These are phyloP conservation scores for Plagiodera versicolora DNA, from an alignment of 2,888 invertebrate species.

Conservation along the genomic window DNA sequence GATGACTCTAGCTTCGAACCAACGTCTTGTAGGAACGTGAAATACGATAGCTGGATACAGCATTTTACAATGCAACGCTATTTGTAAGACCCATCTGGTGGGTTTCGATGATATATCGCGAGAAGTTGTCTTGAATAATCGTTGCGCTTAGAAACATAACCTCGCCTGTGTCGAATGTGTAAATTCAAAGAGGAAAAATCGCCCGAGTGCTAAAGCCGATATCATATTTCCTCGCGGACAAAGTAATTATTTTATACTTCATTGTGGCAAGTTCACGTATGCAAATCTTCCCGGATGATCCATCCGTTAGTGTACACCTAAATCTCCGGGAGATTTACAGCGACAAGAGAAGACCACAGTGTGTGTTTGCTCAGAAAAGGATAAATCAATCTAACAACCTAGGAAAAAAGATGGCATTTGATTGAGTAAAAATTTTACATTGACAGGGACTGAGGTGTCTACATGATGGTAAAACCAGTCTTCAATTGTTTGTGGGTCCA, in stretches of 20 bases:
- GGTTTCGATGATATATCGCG: neutral
- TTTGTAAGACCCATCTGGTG: constrained; percentile 1
- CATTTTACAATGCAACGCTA: constrained; percentile 7
- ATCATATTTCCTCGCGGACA: neutral
- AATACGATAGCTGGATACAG: constrained; percentile 11
- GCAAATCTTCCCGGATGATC: neutral
- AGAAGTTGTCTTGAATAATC: neutral
- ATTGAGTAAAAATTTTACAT: no score
- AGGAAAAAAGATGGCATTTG: no score
- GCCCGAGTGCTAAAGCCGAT: neutral
- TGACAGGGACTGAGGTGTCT: no score
- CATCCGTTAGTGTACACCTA: neutral
- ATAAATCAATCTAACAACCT: no score
- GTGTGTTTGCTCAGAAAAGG: no score
- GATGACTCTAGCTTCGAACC: constrained; percentile 4
- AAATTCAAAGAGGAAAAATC: neutral
- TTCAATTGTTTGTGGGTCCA: no score
- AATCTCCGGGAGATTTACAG: neutral
- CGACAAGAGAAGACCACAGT: neutral
- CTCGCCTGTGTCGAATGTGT: constrained; percentile 1
- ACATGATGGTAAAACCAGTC: no score
- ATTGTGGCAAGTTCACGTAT: neutral
- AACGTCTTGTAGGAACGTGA: constrained; percentile 4
- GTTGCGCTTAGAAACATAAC: neutral
- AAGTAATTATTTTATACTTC: neutral